Base-by-base conservation (phyloP, 2,797 vertebrate species). In the Ambastaia sidthimunki region DNA sequence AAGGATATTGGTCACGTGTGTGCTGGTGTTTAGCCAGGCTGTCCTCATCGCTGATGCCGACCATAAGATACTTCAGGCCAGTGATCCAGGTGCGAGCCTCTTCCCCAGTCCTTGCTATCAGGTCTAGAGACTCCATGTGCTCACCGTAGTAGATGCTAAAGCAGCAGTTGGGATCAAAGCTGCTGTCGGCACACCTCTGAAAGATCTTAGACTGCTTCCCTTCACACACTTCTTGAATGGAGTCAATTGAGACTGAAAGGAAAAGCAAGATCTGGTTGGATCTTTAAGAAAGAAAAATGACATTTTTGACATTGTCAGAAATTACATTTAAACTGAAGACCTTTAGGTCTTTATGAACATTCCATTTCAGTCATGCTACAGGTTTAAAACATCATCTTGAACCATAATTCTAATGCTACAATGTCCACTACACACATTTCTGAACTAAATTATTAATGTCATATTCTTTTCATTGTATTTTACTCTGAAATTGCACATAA, bases 1-100 rank as follows among this genome's bases (percentile, higher is more conserved):
- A 93, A 97, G 97, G 98, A 99, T 99, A 99, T 97, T 99, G 98
- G 93, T 99, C 98, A 0, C 98, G 92, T 18, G 97, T 98, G 73
- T 98, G 95, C 71, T 99, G 98, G 75, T 98, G 95, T 84, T 98
- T 98, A 18, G 97, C 96, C 85, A 99, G 90, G 84, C 98, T 97
- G 94, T 99, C 98, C 88, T 99, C 98, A 0, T 99, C 98, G 0
- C 97, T 97, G 91, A 99, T 99, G 72, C 98, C 97, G 0, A 98
- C 98, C 95, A 99, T 93, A 74, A 99, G 93, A 83, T 98, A 99
- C 83, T 96, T 98, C 13, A 99, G 96, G 48, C 98, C 98, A 0
- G 97, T 99, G 91, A 99, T 97, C 98, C 98, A 99, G 63, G 95
- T 97, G 0, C 97, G 95, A 0, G 98, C 96, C 54, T 98, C 96